Base-by-base conservation (phyloP, 2,888 invertebrate species). In the Phengaris arion region DNA sequence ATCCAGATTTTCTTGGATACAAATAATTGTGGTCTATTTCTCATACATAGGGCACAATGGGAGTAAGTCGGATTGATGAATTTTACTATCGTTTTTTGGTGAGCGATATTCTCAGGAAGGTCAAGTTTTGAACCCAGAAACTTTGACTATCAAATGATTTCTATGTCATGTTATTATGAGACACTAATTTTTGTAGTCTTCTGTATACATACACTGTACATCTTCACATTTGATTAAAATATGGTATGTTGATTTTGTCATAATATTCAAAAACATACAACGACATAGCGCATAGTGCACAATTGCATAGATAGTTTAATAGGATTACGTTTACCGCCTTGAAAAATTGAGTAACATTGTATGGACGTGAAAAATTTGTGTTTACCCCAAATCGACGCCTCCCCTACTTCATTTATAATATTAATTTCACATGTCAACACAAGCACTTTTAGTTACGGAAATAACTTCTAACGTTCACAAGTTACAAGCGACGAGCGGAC, bases 381-480 rank as follows among this genome's bases (percentile, higher is more conserved):
- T 79, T 80, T 77, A 79, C 77, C 77, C 75, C 78, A 79, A 80
- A 79, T 77, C 75, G 76, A 76, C 55, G 6, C 84, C 81, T 84
- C 87, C 85, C 85, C 85, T 81, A 80, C 85, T 86, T 86, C 84
- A 85, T 88, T 86, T 86, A 86, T 86, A 86, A 87, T 89, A 90
- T 89, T 90, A 90, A 90, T 90, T 89, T 88, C 83, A 84, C 84
- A 83, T 89, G 91, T 91, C 91, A 90, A 89, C 86, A 82, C 84
- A 84, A 87, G 87, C 86, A 88, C 86, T 89, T 89, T 86, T 84
- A 83, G 77, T 77, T 86, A 85, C 85, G 84, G 84, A 83, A 82
- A 83, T 83, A 83, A 80, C 81, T 79, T 74, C 15, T 74, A 74
- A 76, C 55, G 83, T 85, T 81, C 81, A 2, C 78, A 88, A 85